phyloP scores from a whole-genome alignment of 2,888 invertebrate genomes.

The Eucriotettix oculatus region DNA sequence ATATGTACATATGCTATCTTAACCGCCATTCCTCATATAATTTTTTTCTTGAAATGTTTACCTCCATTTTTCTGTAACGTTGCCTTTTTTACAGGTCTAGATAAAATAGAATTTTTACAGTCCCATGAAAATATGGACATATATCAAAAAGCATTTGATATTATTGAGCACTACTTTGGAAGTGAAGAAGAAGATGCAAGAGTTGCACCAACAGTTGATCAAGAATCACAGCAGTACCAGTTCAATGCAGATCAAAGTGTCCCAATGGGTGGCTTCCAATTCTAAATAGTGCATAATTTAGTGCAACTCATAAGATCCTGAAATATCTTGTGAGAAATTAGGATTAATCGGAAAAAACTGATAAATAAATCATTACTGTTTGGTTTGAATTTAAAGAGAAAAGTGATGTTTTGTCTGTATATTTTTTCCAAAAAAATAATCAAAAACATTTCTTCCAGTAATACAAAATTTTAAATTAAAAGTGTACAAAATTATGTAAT shows the following conservation, averaged over 20 bases:
- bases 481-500: too few relatives aligned
- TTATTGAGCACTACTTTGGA: slow-evolving; percentile 90
- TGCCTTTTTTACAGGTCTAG: slow-evolving; percentile 51
- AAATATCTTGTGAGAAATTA: too few relatives aligned
- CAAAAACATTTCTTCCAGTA: neutral
- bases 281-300: slow-evolving; percentile 32
- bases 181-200: slow-evolving; percentile 72
- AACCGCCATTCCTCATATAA: too few relatives aligned
- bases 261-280: slow-evolving; percentile 66
- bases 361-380: too few relatives aligned
- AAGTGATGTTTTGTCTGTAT: too few relatives aligned
- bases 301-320: too few relatives aligned
- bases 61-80: too few relatives aligned
- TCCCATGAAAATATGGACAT: slow-evolving; percentile 94
- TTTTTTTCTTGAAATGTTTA: too few relatives aligned
- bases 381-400: too few relatives aligned
- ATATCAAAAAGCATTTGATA: slow-evolving; percentile 91
- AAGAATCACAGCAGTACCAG: slow-evolving; percentile 52
- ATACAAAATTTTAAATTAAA: neutral
- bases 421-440: neutral
- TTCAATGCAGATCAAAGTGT: slow-evolving; percentile 49
- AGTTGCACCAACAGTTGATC: slow-evolving; percentile 61
- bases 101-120: slow-evolving; percentile 95
- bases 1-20: too few relatives aligned
- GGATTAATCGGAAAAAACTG: too few relatives aligned